Conservation (phyloP, 1,140 invertebrate species). For the Antheraea mylitta region DNA sequence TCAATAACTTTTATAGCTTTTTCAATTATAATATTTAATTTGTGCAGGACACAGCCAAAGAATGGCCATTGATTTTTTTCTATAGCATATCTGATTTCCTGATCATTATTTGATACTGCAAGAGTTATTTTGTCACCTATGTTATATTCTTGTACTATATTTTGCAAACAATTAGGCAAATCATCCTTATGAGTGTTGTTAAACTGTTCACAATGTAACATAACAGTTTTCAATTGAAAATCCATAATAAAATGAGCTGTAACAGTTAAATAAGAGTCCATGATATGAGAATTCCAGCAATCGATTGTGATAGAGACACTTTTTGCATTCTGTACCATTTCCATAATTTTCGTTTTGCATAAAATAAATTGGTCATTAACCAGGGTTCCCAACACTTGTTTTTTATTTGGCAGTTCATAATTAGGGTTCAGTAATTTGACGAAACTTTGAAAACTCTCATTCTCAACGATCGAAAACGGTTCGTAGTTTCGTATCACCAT, state of each 20-base stretch:
- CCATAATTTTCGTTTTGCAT: constrained; percentile 15
- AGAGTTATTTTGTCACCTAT: constrained; percentile 11
- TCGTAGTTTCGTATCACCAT: constrained; percentile 36
- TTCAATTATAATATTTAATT: constrained; percentile 21
- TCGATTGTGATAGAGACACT: constrained; percentile 20
- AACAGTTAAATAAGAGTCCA: constrained; percentile 19
- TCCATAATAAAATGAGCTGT: constrained; percentile 23
- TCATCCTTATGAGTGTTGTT: not conserved
- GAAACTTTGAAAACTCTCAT: constrained; percentile 37
- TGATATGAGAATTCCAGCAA: constrained; percentile 20
- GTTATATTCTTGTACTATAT: not conserved
- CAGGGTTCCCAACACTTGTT: constrained; percentile 23
- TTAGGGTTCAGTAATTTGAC: constrained; percentile 34
- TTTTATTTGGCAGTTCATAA: constrained; percentile 37
- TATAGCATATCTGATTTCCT: constrained; percentile 6
- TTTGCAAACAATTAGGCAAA: not conserved
- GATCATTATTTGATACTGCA: constrained; percentile 1
- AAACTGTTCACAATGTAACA: constrained; percentile 14
- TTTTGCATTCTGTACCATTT: constrained; percentile 15
- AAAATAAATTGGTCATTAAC: constrained; percentile 14
- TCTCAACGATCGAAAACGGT: constrained; percentile 42
- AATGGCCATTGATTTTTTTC: not conserved
- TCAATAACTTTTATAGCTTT: constrained; percentile 12
- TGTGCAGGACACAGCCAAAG: constrained; percentile 19
- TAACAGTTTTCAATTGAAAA: constrained; percentile 17